Evolutionary conservation across 1,140 invertebrate species (phyloP).

Genomic region (Ips typographus): DNA sequence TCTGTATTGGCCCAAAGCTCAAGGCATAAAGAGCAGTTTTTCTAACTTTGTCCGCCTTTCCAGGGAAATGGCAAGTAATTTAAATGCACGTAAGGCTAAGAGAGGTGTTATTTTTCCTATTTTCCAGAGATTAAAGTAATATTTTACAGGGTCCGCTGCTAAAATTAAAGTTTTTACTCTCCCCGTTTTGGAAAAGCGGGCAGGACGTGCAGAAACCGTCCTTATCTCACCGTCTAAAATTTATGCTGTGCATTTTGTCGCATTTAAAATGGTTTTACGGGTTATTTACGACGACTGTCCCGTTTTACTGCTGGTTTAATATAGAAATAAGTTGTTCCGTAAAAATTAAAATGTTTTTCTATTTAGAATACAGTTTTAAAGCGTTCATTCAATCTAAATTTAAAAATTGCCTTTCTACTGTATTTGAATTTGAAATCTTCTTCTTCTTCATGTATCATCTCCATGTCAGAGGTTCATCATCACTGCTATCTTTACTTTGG

Average conservation of each 20-base stretch:
- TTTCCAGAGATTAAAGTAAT: constrained; percentile 53
- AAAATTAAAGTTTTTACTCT: constrained; percentile 51
- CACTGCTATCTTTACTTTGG: too few species aligned
- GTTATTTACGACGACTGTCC: constrained; percentile 40
- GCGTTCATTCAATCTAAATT: too few species aligned
- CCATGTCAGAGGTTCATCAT: too few species aligned
- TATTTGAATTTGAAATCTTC: too few species aligned
- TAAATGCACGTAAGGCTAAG: constrained; percentile 52
- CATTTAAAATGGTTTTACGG: constrained; percentile 48
- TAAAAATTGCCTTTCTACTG: too few species aligned
- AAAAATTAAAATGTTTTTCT: too few species aligned
- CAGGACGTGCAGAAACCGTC: constrained; percentile 49
- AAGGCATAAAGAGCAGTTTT: constrained; percentile 35
- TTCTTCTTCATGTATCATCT: too few species aligned
- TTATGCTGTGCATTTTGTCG: constrained; percentile 50
- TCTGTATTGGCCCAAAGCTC: constrained; percentile 29
- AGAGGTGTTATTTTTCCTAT: constrained; percentile 50
- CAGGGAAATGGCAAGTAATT: constrained; percentile 50
- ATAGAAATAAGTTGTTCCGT: constrained; percentile 40
- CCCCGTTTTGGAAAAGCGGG: constrained; percentile 14
- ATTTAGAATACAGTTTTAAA: too few species aligned
- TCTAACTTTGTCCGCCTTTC: constrained; percentile 46
- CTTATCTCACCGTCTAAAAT: constrained; percentile 51
- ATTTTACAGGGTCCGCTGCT: constrained; percentile 49
- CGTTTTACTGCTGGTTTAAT: constrained; percentile 35